Conservation (phyloP, 2,113 vertebrate genomes). For the Charadrius vociferus region DNA sequence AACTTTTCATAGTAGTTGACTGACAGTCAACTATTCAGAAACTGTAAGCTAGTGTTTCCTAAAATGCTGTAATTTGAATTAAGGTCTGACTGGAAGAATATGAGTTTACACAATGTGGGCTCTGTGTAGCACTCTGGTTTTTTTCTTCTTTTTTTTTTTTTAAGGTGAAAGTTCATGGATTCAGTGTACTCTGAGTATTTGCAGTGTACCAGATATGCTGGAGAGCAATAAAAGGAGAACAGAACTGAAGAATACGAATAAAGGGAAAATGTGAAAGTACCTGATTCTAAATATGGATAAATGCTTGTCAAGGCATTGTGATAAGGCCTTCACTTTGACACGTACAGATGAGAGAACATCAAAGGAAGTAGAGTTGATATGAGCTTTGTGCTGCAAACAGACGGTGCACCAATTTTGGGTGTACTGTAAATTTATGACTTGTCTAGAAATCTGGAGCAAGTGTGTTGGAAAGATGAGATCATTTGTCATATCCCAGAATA, state of each 20-base stretch:
- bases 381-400: background rate
- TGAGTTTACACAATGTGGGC: background rate
- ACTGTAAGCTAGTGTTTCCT: background rate
- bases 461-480: background rate
- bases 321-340: background rate
- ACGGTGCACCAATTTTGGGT: background rate
- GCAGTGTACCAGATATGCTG: background rate
- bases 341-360: background rate
- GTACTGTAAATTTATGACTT: background rate
- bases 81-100: background rate
- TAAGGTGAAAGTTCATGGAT: background rate
- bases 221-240: background rate
- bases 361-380: background rate
- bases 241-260: background rate
- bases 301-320: background rate
- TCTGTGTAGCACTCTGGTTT: background rate
- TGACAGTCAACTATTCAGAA: background rate
- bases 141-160: background rate
- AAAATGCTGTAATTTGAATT: background rate
- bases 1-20: background rate
- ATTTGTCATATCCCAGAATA: background rate
- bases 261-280: background rate
- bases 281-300: background rate
- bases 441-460: background rate
- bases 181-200: background rate